Base-by-base conservation (phyloP, 2,888 invertebrate species). In the Acleris sparsana region DNA sequence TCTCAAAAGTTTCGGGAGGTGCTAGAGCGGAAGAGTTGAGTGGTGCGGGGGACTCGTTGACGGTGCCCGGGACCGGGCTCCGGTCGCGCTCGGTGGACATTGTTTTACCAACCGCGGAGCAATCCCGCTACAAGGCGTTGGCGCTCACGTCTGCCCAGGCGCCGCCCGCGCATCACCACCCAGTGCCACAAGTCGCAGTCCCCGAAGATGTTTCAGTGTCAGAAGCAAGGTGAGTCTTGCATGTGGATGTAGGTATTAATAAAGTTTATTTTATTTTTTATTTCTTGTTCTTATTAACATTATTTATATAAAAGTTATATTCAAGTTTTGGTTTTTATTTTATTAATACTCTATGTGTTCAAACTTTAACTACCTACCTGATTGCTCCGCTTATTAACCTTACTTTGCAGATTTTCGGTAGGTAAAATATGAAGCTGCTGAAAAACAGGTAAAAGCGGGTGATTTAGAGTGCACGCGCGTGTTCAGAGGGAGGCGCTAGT, bases 31-130 rank as follows among this genome's bases (percentile, higher is more conserved):
- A 95, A 77, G 95, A 96, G 79, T 80, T 96, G 71, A 94, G 95
- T 75, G 94, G 94, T 62, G 93, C 93, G 29, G 93, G 92, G 62
- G 93, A 93, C 68, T 94, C 94, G 57, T 89, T 96, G 70, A 94
- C 95, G 65, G 96, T 96, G 66, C 96, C 97, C 5, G 95, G 95
- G 59, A 94, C 94, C 67, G 95, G 95, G 70, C 94, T 96, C 43
- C 93, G 97, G 56, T 97, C 97, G 44, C 94, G 97, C 69, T 97
- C 97, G 55, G 97, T 97, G 69, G 97, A 97, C 87, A 97, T 97
- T 78, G 97, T 97, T 57, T 88, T 97, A 72, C 97, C 97, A 33
- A 97, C 97, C 11, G 96, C 96, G 69, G 96, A 96, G 77, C 97
- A 97, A 86, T 96, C 97, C 33, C 94, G 96, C 71, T 97, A 97